Base-by-base conservation (phyloP, 92 coral and sea anemone genomes). In the Palythoa grandis region DNA sequence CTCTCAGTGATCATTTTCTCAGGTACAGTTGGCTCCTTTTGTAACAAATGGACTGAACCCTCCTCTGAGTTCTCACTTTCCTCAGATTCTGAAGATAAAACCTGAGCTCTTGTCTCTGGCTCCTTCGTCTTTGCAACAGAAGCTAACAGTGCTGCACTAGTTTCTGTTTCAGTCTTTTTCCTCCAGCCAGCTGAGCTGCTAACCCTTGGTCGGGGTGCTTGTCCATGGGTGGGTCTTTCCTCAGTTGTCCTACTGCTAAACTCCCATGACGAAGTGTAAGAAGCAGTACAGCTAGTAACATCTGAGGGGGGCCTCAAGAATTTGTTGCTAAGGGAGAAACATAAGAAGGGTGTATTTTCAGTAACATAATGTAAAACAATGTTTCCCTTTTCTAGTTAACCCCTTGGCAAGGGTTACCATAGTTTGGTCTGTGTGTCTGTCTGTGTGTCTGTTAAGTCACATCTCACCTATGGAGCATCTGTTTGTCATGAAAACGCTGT, bases 131-230 rank as follows among this genome's bases (percentile, higher is more conserved):
- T 52, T 1, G 11, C 22, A 4, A 40, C 78, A 38, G 70, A 86
- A 12, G 23, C 69, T 3, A 23, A 50, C 47, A 47, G 11, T 72
- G 10, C 52, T 77, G 70, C 69, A 84, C 72, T 71, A 74, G 71
- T 74, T 58, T 82, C 92, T 56, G 70, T 50, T 1, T 83, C 85
- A 17, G 75, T 82, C 85, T 90, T 92, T 88, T 94, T 96, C 63
- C 93, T 94, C 99, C 99, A 96, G 15, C 98, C 93, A 12, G 93
- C 96, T n/a, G 97, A 89, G 16, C 89, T 50, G 40, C 89, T 88
- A 72, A 79, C 75, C 52, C 84, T 74, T 48, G 87, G 60, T 65
- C 76, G 78, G 16, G 61, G 74, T 15, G 88, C 92, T 13, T 69
- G 57, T 14, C 52, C 16, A 22, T 74, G 85, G 56, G 52, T 29